Evolutionary conservation across 2,797 vertebrate species (phyloP).

Genomic region (Natrix natrix): DNA sequence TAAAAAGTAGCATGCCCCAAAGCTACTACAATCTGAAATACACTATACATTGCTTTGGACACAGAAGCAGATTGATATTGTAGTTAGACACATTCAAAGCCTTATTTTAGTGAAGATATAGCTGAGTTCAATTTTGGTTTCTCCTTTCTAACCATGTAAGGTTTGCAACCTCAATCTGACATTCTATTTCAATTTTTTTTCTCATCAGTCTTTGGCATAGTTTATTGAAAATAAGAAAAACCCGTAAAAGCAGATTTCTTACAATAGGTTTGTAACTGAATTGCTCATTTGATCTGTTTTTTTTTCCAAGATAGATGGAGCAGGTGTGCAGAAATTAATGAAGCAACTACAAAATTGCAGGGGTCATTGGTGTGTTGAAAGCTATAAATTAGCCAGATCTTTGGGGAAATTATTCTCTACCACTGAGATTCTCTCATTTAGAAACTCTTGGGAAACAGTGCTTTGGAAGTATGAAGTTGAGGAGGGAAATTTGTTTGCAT

Average conservation of each 20-base stretch:
- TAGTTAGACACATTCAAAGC: conserved; percentile 41
- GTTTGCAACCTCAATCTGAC: conserved; percentile 42
- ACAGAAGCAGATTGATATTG: conserved; percentile 38
- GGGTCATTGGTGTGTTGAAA: conserved; percentile 67
- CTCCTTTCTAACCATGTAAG: conserved; percentile 33
- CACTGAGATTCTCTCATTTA: conserved; percentile 61
- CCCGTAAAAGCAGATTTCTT: conserved; percentile 23
- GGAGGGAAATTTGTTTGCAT: conserved; percentile 24
- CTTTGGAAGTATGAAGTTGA: conserved; percentile 41
- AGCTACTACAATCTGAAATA: conserved; percentile 23
- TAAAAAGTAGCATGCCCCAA: conserved; percentile 26
- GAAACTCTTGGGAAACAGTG: conserved; percentile 54
- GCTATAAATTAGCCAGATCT: conserved; percentile 68
- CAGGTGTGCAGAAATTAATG: conserved; percentile 70
- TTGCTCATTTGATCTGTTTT: conserved; percentile 56
- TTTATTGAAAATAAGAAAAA: conserved; percentile 40
- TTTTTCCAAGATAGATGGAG: conserved; percentile 60
- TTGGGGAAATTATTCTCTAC: conserved; percentile 69
- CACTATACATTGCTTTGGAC: conserved; percentile 31
- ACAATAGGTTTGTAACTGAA: conserved; percentile 40
- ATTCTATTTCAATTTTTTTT: conserved; percentile 32
- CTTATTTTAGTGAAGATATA: conserved; percentile 44
- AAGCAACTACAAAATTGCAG: conserved; percentile 66
- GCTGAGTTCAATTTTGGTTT: conserved; percentile 40
- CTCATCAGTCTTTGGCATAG: conserved; percentile 44